Evolutionary conservation across 2,888 invertebrate genomes (phyloP).

Genomic region (Eupithecia inturbata): DNA sequence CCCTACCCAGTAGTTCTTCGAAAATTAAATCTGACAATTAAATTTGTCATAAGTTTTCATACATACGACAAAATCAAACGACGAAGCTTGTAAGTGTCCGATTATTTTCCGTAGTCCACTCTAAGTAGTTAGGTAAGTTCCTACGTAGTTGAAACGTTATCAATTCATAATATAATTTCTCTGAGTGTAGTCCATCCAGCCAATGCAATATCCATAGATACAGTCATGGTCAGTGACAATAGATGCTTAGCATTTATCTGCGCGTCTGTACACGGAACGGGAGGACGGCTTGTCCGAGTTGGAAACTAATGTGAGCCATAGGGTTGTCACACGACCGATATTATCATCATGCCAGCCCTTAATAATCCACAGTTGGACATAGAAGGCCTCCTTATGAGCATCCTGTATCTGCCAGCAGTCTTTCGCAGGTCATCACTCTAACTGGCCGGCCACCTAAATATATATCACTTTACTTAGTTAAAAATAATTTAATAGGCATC

Average conservation of each 20-base stretch:
- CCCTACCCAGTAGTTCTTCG: too few relatives aligned
- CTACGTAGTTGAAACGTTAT: neutral
- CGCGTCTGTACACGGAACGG: slow-evolving; percentile 63
- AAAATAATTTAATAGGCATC: neutral
- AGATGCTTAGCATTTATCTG: slow-evolving; percentile 54
- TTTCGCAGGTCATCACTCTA: neutral
- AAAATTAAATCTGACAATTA: too few relatives aligned
- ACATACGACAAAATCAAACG: too few relatives aligned
- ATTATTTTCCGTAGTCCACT: too few relatives aligned
- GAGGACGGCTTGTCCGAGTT: slow-evolving; percentile 73
- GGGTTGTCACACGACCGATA: slow-evolving; percentile 55
- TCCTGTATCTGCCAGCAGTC: neutral
- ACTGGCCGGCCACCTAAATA: neutral
- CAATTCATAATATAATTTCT: neutral
- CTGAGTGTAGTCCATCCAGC: neutral
- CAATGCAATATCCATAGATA: slow-evolving; percentile 19
- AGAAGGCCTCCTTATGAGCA: too few relatives aligned
- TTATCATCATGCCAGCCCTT: neutral
- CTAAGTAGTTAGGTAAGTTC: too few relatives aligned
- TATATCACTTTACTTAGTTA: neutral
- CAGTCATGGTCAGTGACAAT: slow-evolving; percentile 46
- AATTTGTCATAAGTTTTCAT: too few relatives aligned
- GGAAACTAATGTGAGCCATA: slow-evolving; percentile 64
- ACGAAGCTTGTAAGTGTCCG: too few relatives aligned
- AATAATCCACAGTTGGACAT: neutral